Percentiles rank a stretch among this genome's conserved stretches.
phyloP scores from a whole-genome alignment of 2,797 vertebrate genomes.

The Alauda arvensis region DNA sequence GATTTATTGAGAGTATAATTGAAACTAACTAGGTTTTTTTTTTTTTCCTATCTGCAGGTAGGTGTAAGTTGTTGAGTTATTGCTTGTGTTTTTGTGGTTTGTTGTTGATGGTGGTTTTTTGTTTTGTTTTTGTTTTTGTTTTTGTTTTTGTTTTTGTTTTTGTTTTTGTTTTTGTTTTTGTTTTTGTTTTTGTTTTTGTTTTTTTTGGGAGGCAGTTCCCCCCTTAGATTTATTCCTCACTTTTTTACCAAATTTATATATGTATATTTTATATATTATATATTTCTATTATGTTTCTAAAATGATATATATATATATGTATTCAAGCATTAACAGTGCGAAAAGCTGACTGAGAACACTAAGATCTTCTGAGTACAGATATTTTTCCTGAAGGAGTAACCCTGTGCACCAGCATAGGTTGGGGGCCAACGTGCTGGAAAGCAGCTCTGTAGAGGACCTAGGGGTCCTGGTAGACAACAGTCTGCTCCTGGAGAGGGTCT shows the following conservation, averaged over 20 bases:
- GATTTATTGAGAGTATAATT: not conserved
- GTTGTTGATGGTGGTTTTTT: too few relatives aligned
- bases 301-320: not conserved
- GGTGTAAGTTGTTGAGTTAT: not conserved
- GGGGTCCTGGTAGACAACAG: not conserved
- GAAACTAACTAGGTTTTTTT: too few relatives aligned
- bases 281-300: not conserved
- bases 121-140: too few relatives aligned
- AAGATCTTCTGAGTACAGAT: not conserved
- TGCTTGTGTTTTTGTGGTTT: not conserved
- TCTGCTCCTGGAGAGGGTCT: not conserved
- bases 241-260: not conserved
- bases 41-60: not conserved
- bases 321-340: not conserved
- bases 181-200: too few relatives aligned
- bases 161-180: too few relatives aligned
- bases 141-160: too few relatives aligned
- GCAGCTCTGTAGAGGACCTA: not conserved
- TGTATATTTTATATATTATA: not conserved
- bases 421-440: not conserved
- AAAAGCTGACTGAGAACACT: not conserved
- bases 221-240: not conserved
- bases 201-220: fast-evolving
- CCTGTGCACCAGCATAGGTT: not conserved
- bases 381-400: not conserved